Percentiles rank a stretch among this genome's conserved stretches.
Conservation (phyloP, 2,797 vertebrate genomes). For the Holocentrus rufus region DNA sequence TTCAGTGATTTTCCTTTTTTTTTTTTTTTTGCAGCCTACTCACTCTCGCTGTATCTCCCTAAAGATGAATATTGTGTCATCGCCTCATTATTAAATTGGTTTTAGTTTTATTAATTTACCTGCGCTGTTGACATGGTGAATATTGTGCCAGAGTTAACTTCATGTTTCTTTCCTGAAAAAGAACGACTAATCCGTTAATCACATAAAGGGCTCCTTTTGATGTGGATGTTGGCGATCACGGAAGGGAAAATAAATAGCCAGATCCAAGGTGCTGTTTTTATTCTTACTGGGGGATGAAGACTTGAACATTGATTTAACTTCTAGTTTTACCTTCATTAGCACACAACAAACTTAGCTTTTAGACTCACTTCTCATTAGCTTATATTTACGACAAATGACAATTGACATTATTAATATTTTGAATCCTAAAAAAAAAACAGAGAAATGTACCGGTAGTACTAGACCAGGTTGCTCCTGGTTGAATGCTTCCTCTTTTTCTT, state of each 20-base stretch:
- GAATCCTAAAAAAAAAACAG: no score
- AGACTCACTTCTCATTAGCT: no score
- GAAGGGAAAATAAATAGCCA: conserved; percentile 48
- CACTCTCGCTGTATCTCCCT: conserved; percentile 29
- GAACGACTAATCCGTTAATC: conserved; percentile 49
- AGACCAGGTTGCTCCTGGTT: no score
- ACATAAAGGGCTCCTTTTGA: conserved; percentile 43
- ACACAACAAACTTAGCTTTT: no score
- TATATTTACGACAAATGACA: no score
- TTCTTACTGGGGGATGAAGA: not conserved
- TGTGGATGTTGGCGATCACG: conserved; percentile 40
- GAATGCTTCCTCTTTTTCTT: no score
- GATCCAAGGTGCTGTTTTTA: not conserved
- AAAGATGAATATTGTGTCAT: conserved; percentile 22
- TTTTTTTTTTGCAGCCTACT: conserved; percentile 4
- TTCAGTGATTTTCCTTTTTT: conserved; percentile 40
- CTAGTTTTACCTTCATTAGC: not conserved
- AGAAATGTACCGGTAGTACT: no score
- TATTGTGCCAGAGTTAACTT: not conserved
- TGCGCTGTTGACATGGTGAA: conserved; percentile 8
- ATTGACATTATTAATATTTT: no score
- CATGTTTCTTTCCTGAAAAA: conserved; percentile 19
- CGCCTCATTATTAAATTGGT: conserved; percentile 11
- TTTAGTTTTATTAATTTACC: conserved; percentile 22
- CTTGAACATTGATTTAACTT: not conserved